Base-by-base conservation (phyloP, 2,888 invertebrate species). In the Poecilobothrus nobilitatus region DNA sequence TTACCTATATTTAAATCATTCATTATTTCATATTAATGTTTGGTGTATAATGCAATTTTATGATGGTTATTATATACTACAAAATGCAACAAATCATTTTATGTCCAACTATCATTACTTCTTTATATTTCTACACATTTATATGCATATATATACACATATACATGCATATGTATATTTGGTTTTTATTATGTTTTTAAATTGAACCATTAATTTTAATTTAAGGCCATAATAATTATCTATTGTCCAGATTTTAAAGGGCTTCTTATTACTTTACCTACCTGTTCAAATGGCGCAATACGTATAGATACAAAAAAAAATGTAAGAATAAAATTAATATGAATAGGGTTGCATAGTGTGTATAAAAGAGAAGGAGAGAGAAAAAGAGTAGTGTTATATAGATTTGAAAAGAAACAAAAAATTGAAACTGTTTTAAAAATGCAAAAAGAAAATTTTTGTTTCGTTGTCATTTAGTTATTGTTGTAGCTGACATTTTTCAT, bases 61-160 rank as follows among this genome's bases (percentile, higher is more conserved):
- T 53, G 15, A 53, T 18, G 15, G 18, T n/a, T 53, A 53, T 53
- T 53, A 53, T 44, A 7, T 37, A 53, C 2, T 53, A 53, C 53
- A 53, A 53, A 53, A 53, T 53, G 53, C 53, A 53, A 53, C 53
- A 53, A 53, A 53, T 53, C 53, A 53, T 18, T 53, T 53, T 18
- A 53, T 18, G 53, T 53, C 53, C 53, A 53, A 27, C n/a, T 53
- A 53, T 53, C 3, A 53, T 2, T 53, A 10, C 27, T 27, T 27
- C 27, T 7, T 37, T 37, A 37, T 37, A 37, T 5, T 37, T n/a
- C 2, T 41, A 53, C 18, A 53, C 15, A 53, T 18, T 53, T 53
- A 53, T 53, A 18, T 53, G 53, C 18, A n/a, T 53, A 9, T 53
- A 53, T 18, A 53, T 53, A 53, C 53, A 53, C 6, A 37, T 37